Conservation (phyloP, 1,140 invertebrate species). For the Neodiprion lecontei region DNA sequence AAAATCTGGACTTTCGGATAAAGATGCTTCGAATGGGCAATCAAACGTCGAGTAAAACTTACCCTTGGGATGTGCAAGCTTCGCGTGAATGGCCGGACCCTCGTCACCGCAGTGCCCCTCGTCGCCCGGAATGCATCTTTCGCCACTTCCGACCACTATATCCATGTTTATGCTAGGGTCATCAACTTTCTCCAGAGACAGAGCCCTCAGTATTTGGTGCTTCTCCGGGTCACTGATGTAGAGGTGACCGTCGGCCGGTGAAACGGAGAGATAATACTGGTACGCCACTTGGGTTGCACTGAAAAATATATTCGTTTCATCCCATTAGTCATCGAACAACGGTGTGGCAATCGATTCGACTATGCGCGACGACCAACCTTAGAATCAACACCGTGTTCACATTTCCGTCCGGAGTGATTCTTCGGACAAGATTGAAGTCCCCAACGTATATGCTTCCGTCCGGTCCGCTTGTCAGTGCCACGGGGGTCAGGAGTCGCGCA, state of each 20-base stretch:
- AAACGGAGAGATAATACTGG: slow-evolving; percentile 94
- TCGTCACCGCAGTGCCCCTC: slow-evolving; percentile 91
- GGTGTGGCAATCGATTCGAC: slow-evolving; percentile 14
- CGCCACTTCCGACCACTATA: slow-evolving; percentile 92
- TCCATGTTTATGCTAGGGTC: slow-evolving; percentile 88
- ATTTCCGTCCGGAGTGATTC: slow-evolving; percentile 89
- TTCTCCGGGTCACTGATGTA: slow-evolving; percentile 96
- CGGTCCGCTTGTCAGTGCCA: slow-evolving; percentile 90
- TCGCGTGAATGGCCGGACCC: slow-evolving; percentile 85
- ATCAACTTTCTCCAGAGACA: slow-evolving; percentile 77
- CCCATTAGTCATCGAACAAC: slow-evolving; percentile 12
- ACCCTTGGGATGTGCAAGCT: slow-evolving; percentile 96
- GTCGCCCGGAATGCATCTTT: slow-evolving; percentile 94
- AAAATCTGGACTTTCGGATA: background rate
- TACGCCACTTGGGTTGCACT: slow-evolving; percentile 92
- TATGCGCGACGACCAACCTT: slow-evolving; percentile 66
- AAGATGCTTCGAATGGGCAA: background rate
- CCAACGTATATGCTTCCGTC: slow-evolving; percentile 97
- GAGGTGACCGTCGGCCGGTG: slow-evolving; percentile 91
- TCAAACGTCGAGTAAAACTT: slow-evolving; percentile 23
- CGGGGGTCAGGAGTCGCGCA: slow-evolving; percentile 87
- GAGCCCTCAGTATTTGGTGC: slow-evolving; percentile 82
- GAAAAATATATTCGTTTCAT: slow-evolving; percentile 44
- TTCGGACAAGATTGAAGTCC: slow-evolving; percentile 94
- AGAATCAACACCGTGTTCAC: slow-evolving; percentile 93